Evolutionary conservation across 2,888 invertebrate species (phyloP).

Genomic region (Deroplatys truncata): DNA sequence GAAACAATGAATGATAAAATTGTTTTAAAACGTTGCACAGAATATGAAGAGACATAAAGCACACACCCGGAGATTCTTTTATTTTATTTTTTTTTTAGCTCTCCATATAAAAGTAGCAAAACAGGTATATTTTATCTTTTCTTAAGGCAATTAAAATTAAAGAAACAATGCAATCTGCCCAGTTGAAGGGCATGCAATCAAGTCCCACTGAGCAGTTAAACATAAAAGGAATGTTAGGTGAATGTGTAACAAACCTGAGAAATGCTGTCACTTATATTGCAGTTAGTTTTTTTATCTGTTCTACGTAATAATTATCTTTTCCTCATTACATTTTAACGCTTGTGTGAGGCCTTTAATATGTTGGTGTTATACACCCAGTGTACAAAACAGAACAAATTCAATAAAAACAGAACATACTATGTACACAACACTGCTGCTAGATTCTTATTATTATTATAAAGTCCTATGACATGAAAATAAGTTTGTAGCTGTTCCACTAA

Average conservation of each 20-base stretch:
- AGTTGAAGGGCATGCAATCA: not conserved
- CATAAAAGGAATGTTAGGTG: conserved; percentile 1
- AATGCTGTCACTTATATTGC: not conserved
- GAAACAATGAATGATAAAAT: not conserved
- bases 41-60: not conserved
- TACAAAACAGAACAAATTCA: not conserved
- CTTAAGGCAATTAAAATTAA: conserved; percentile 36
- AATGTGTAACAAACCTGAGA: not conserved
- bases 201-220: conserved; percentile 7
- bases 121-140: conserved; percentile 34
- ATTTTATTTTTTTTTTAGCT: not conserved
- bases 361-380: conserved; percentile 8
- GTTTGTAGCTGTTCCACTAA: not conserved
- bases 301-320: not conserved
- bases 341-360: not conserved
- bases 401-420: not conserved
- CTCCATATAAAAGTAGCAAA: conserved; percentile 45
- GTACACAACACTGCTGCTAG: not conserved
- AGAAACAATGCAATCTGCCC: conserved; percentile 10
- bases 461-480: not conserved
- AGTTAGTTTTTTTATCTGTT: not conserved
- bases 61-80: not conserved
- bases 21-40: not conserved
- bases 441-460: not conserved
- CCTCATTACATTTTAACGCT: not conserved